A percentile compares a stretch with the other conserved stretches of the same genome.
Conservation (phyloP, 2,797 vertebrate genomes). For the Scolopax rusticola region DNA sequence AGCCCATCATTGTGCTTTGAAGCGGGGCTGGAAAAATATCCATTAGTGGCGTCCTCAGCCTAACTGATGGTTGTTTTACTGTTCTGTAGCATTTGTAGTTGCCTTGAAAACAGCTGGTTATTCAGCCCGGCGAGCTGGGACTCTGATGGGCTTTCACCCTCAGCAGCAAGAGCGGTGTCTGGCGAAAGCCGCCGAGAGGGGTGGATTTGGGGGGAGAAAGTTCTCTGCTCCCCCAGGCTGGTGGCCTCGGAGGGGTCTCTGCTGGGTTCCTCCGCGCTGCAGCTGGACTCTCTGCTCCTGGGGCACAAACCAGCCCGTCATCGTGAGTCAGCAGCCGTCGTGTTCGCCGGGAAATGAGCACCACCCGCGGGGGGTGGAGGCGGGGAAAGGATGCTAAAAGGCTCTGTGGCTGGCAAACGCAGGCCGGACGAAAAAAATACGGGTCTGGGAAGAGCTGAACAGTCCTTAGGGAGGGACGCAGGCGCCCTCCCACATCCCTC, state of each 20-base stretch:
- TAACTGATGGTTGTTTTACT: background rate
- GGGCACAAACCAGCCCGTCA: slow-evolving; percentile 2
- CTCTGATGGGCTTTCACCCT: background rate
- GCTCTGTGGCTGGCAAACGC: background rate
- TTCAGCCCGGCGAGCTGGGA: background rate
- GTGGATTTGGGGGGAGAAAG: background rate
- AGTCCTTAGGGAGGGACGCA: background rate
- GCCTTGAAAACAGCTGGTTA: background rate
- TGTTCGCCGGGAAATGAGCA: background rate
- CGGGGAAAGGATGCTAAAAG: background rate
- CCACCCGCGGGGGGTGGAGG: background rate
- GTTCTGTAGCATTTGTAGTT: background rate
- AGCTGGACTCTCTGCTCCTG: background rate
- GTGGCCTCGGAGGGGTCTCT: accelerated
- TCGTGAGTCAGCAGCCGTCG: slow-evolving; percentile 80
- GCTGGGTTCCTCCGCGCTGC: background rate
- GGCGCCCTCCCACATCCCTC: background rate
- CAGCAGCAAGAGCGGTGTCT: background rate
- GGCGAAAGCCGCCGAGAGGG: background rate
- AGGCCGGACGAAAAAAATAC: background rate
- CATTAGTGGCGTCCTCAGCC: slow-evolving; percentile 1
- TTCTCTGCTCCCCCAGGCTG: slow-evolving; percentile 72
- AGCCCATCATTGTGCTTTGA: slow-evolving; percentile 4
- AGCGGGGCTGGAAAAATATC: background rate
- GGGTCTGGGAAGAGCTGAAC: background rate